Base-by-base conservation (phyloP, 2,113 vertebrate genomes). In the Forbesichthys agassizii region DNA sequence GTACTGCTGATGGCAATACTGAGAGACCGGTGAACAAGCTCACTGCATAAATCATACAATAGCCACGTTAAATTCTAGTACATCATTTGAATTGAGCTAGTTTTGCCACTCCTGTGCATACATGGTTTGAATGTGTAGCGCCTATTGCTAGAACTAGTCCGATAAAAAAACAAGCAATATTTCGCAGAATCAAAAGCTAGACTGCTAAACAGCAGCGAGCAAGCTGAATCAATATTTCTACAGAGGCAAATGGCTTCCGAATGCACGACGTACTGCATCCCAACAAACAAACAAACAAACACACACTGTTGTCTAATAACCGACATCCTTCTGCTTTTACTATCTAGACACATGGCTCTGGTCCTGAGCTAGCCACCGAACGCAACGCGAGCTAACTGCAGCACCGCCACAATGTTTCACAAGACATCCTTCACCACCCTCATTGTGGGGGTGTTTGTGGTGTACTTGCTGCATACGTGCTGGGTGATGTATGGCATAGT, bases 401-500 rank as follows among this genome's bases (percentile, higher is more conserved):
- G 46, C 58, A 0, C 36, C 0, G 63, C 48, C 80, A 77, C 64
- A 67, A 93, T 94, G 92, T 92, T 93, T 69, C 89, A 93, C 53
- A 93, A 92, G 75, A 94, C 95, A 77, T 97, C 96, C 1, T 94
- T 98, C 86, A 99, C 95, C 82, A 92, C 94, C 73, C 88, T 98
- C 82, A 93, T 95, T 33, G 94, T 98, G 80, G 97, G 96, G 58
- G 93, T 97, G 66, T 99, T 98, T 80, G 92, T 95, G 69, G 94
- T 96, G 33, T 99, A 99, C 55, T 95, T 98, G 85, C 92, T 91
- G 71, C 97, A 99, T 90, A 99, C 97, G 74, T 98, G 96, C 91
- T 98, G 97, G 97, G 96, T 99, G 63, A 98, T 98, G 97, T 98
- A 95, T 52, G 96, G 97, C 60, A 99, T 99, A 11, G 95, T 98